A percentile compares a stretch with the other conserved stretches of the same genome.
Conservation (phyloP, 2,113 vertebrate species). For the Merops nubicus region DNA sequence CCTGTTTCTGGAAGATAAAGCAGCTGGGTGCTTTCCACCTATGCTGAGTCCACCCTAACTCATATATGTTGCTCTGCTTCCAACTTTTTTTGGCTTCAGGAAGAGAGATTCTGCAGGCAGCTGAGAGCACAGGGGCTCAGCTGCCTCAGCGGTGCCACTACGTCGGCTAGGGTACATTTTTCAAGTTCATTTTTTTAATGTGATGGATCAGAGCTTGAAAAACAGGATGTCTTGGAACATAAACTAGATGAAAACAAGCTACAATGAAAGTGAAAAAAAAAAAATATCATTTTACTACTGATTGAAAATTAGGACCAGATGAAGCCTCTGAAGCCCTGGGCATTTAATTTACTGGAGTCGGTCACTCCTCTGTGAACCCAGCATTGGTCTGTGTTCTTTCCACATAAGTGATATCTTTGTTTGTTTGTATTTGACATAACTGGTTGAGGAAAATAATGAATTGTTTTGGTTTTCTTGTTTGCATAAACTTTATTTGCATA, state of each 20-base stretch:
- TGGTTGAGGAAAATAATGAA: slow-evolving; percentile 63
- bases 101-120: not conserved
- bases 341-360: slow-evolving; percentile 65
- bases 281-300: slow-evolving; percentile 58
- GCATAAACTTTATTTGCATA: slow-evolving; percentile 43
- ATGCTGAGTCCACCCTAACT: not conserved
- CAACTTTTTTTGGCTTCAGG: not conserved
- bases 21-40: not conserved
- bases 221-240: slow-evolving; percentile 53
- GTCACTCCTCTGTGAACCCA: slow-evolving; percentile 67
- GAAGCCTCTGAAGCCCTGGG: slow-evolving; percentile 62
- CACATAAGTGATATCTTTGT: slow-evolving; percentile 26
- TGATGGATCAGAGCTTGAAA: slow-evolving; percentile 65
- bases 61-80: not conserved
- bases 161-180: not conserved
- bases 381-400: not conserved
- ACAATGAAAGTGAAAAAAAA: slow-evolving; percentile 68
- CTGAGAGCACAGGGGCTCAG: not conserved
- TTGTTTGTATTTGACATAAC: slow-evolving; percentile 57
- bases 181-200: slow-evolving; percentile 6
- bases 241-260: slow-evolving; percentile 74
- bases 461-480: slow-evolving; percentile 67
- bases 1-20: not conserved
- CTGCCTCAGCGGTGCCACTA: not conserved
- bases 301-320: slow-evolving; percentile 78